Evolutionary conservation across 2,888 invertebrate genomes (phyloP).

Genomic region (Macrosoma leucophasiata): DNA sequence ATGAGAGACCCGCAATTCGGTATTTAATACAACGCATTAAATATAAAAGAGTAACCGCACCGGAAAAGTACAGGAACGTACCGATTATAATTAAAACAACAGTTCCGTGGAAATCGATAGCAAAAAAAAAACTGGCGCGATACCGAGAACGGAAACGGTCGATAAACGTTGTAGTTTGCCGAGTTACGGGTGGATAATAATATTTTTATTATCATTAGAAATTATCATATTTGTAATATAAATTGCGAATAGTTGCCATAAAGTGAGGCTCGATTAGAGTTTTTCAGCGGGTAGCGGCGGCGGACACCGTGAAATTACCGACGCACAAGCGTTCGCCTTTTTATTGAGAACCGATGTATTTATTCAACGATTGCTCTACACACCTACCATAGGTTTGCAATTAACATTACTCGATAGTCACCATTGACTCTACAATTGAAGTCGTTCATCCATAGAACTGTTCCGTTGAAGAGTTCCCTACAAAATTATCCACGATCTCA

Average conservation of each 20-base stretch:
- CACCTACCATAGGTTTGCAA: slow-evolving; percentile 7
- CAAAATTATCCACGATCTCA: too few relatives aligned
- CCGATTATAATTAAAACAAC: slow-evolving; percentile 41
- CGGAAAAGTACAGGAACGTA: slow-evolving; percentile 37
- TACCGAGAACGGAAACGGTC: slow-evolving; percentile 54
- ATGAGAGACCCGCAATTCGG: too few relatives aligned
- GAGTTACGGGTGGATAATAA: slow-evolving; percentile 35
- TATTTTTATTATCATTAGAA: slow-evolving; percentile 52
- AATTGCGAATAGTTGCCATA: slow-evolving; percentile 43
- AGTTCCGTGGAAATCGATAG: slow-evolving; percentile 52
- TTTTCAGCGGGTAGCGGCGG: slow-evolving; percentile 46
- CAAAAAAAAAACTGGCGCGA: slow-evolving; percentile 39
- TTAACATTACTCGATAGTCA: slow-evolving; percentile 1
- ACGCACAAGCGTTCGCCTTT: slow-evolving; percentile 32
- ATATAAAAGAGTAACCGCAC: slow-evolving; percentile 38
- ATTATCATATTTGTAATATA: slow-evolving; percentile 58
- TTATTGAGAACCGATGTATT: slow-evolving; percentile 25
- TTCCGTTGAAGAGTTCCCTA: too few relatives aligned
- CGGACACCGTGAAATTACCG: slow-evolving; percentile 58
- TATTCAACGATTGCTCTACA: slow-evolving; percentile 18
- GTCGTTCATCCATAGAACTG: too few relatives aligned
- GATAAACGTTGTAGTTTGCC: slow-evolving; percentile 53
- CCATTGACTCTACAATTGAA: too few relatives aligned
- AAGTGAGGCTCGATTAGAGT: slow-evolving; percentile 47
- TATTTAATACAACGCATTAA: too few relatives aligned